These are phyloP conservation scores for Aporophyla lueneburgensis DNA, from an alignment of 2,888 invertebrate species.

Conservation along the genomic window DNA sequence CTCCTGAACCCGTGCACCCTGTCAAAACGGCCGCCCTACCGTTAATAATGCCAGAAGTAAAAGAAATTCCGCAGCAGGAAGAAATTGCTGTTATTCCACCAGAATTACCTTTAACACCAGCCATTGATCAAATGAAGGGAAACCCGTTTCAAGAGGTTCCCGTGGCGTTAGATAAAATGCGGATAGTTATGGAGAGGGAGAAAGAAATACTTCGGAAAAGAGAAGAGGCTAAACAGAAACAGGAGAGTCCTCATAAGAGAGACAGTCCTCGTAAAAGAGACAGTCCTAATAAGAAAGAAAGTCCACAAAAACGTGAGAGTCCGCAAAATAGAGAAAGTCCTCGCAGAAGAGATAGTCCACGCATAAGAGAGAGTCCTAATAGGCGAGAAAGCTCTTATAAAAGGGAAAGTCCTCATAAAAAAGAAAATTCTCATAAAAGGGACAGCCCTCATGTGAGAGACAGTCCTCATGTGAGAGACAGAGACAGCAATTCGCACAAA, in stretches of 20 bases:
- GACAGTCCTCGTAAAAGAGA: constrained; percentile 71
- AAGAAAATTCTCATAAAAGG: constrained; percentile 54
- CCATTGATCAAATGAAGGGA: constrained; percentile 51
- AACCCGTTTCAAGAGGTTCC: constrained; percentile 44
- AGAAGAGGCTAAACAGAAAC: constrained; percentile 63
- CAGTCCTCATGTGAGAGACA: constrained; percentile 60
- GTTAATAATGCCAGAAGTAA: constrained; percentile 64
- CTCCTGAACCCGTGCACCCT: constrained; percentile 67
- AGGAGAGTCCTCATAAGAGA: constrained; percentile 66
- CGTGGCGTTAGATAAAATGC: constrained; percentile 44
- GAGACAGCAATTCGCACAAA: constrained; percentile 55
- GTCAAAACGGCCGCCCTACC: constrained; percentile 42
- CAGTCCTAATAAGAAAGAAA: constrained; percentile 57
- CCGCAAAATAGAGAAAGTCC: constrained; percentile 69
- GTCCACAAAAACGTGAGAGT: constrained; percentile 62
- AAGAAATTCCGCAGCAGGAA: constrained; percentile 64
- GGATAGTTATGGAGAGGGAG: constrained; percentile 46
- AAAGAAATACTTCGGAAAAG: constrained; percentile 59
- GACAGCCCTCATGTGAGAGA: constrained; percentile 57
- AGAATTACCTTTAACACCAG: constrained; percentile 53
- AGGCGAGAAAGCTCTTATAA: constrained; percentile 63
- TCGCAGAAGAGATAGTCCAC: constrained; percentile 55
- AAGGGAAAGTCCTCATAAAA: constrained; percentile 54
- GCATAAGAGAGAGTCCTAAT: constrained; percentile 50
- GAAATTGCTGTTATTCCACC: constrained; percentile 24